Percentiles rank a stretch among this genome's conserved stretches.
Conservation (phyloP, 1,140 invertebrate genomes). For the Littorina saxatilis region DNA sequence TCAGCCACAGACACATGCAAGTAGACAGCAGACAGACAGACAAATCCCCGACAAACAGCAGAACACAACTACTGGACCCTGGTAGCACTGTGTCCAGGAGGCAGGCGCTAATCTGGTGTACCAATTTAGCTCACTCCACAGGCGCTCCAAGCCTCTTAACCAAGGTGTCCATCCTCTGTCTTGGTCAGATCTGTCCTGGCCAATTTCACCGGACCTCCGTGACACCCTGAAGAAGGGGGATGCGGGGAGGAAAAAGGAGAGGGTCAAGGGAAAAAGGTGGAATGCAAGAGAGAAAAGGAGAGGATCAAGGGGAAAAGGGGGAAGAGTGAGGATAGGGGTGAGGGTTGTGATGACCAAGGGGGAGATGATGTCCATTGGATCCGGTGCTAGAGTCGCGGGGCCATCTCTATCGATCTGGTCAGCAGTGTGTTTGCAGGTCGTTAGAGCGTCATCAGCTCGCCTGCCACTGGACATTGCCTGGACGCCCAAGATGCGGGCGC, state of each 20-base stretch:
- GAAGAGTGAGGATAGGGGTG: too few relatives aligned
- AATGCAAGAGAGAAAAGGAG: too few relatives aligned
- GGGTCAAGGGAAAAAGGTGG: too few relatives aligned
- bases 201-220: conserved; percentile 19
- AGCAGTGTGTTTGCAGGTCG: conserved; percentile 31
- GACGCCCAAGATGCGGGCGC: not conserved
- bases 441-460: conserved; percentile 27
- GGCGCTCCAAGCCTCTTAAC: not conserved
- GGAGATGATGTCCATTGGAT: not conserved
- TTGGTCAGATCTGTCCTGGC: conserved; percentile 11
- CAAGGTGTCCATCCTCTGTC: conserved; percentile 4
- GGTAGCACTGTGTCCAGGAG: too few relatives aligned
- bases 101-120: conserved; percentile 1
- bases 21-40: too few relatives aligned
- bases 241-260: too few relatives aligned
- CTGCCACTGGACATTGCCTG: not conserved
- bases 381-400: not conserved
- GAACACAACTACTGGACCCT: too few relatives aligned
- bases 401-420: conserved; percentile 3
- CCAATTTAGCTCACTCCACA: conserved; percentile 20
- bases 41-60: too few relatives aligned
- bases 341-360: not conserved
- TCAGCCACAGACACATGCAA: too few relatives aligned
- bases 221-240: not conserved
- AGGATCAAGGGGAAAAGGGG: too few relatives aligned